Evolutionary conservation across 2,113 vertebrate genomes (phyloP), one percentile per base, ranked within the genome.

Genomic region (Tenrec ecaudatus): DNA sequence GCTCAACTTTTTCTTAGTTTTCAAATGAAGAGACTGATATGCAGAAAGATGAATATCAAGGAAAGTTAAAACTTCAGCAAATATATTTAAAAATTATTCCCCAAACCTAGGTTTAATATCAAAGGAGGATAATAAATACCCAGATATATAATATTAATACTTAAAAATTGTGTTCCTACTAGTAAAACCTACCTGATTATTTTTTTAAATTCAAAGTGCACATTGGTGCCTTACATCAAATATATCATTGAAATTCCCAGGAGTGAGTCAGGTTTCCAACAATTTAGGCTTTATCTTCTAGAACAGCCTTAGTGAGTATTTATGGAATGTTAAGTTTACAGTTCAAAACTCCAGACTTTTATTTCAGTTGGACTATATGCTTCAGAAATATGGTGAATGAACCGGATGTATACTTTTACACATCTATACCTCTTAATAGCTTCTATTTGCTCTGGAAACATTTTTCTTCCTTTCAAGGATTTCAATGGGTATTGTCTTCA

Each of bases 21-120:
- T 80, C 23, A 88, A 92, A 75, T 81, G 31, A 68, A 89, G 86
- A 95, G 92, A 90, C 16, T 81, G 76, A 96, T 53, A 53, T 86
- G 25, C 53, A 89, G 10, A 71, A 53, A 17, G 6, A 7, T 69
- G 87, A 76, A 10, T 53, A 53, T 53, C 12, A 14, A 53, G 47
- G 4, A 53, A 53, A 53, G 47, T 53, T 53, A 53, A 92, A 90
- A 20, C 1, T 60, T 80, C 38, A 71, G 16, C 16, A 40, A 69
- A 16, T 83, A 78, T 64, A 53, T 58, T 77, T 57, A 82, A n/a
- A 40, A 69, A 78, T 5, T 89, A 8, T 40, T 66, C 17, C 68
- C 15, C 27, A 82, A 93, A 43, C 8, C 4, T 17, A 86, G 85
- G 22, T 82, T 92, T 94, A 88, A 58, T 75, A 86, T 36, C 16